Base-by-base conservation (phyloP, 2,113 vertebrate genomes). In the Pelecanus crispus region DNA sequence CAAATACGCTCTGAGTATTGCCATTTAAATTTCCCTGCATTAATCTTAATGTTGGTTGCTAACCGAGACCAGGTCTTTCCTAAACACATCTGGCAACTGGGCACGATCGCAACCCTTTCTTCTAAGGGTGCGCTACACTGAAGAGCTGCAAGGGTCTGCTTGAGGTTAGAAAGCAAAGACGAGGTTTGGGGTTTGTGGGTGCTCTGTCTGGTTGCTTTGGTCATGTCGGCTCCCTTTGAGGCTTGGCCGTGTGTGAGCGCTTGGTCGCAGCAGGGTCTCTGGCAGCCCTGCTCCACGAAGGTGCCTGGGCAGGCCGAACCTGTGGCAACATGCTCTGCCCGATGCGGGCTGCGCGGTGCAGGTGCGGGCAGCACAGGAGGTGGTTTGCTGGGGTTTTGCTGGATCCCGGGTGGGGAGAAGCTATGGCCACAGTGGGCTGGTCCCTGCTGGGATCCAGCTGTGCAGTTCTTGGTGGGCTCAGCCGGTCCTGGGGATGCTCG, bases 1-100 rank as follows among this genome's bases (percentile, higher is more conserved):
- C n/a, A 29, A 73, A 38, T 3, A 1, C 0, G 0, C 59, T 70
- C 45, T 1, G 7, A 59, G 65, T 11, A 3, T 4, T 5, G 10
- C 71, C 55, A 0, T 25, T 65, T 19, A 9, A 16, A n/a, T 56
- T 61, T 34, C 73, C 88, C 65, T 11, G 2, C 21, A 0, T 82
- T 55, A 31, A 58, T 71, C 66, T 62, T 4, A 8, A 2, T 4
- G 71, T 7, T 34, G 80, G 40, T 73, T 49, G 36, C 55, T 81
- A 78, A 91, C 59, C 19, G 10, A 74, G 86, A 70, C 18, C 86
- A 31, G 55, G 40, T 8, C 65, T 49, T 83, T 36, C 92, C 78
- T 62, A 34, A 67, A 38, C 68, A 8, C 84, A 29, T 74, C 77
- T 84, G 89, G 56, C 0, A 40, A 7, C 55, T 25, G 82, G 70